Percentiles rank a stretch among this genome's conserved stretches.
Conservation (phyloP, 2,888 invertebrate genomes). For the Drosophila flavopinicola region DNA sequence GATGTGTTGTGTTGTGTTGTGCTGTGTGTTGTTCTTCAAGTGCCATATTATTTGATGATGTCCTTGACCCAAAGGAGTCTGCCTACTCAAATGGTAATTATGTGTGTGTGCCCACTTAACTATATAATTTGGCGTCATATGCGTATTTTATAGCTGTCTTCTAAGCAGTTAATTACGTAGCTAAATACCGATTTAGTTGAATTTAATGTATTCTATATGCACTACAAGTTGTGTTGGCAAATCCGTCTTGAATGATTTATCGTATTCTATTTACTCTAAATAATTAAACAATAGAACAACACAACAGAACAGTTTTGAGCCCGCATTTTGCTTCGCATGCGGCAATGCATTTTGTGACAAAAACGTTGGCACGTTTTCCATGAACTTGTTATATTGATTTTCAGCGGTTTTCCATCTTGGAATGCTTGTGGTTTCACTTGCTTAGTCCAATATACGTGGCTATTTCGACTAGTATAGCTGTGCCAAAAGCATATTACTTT, state of each 20-base stretch:
- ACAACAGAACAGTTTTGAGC: neutral
- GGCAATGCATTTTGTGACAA: constrained; percentile 36
- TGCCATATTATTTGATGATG: constrained; percentile 2
- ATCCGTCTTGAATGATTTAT: too few species aligned
- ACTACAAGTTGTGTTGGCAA: too few species aligned
- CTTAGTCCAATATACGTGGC: constrained; percentile 13
- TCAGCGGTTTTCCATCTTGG: constrained; percentile 57
- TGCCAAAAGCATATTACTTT: constrained; percentile 25
- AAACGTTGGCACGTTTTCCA: constrained; percentile 56
- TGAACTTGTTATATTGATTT: constrained; percentile 75
- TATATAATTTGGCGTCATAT: neutral
- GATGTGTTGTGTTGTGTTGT: constrained; percentile 25
- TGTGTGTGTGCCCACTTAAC: neutral
- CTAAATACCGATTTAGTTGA: too few species aligned
- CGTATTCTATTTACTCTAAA: neutral
- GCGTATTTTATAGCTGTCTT: neutral
- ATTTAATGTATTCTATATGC: too few species aligned
- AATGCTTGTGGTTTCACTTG: constrained; percentile 37
- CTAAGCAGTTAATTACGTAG: neutral
- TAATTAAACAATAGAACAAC: neutral
- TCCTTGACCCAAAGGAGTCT: constrained; percentile 39
- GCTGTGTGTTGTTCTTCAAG: constrained; percentile 11
- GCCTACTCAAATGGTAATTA: constrained; percentile 8
- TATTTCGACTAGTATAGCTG: constrained; percentile 6
- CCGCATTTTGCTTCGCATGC: constrained; percentile 17